Evolutionary conservation across 1,140 invertebrate species (phyloP), one percentile per base, ranked within the genome.

Genomic region (Agrypnia vestita): DNA sequence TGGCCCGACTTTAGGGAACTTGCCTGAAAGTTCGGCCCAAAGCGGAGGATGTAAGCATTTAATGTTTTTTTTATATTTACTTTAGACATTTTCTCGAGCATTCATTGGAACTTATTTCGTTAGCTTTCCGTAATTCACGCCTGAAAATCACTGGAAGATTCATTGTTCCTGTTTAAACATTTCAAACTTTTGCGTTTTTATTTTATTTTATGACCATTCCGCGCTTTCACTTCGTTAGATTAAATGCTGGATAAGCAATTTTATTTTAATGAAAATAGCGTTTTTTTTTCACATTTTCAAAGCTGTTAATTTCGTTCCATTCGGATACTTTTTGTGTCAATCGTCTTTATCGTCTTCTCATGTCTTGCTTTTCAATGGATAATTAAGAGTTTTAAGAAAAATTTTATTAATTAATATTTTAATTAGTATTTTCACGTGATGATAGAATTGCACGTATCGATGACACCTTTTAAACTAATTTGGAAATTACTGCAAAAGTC

Each of bases 11-110:
- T 51, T 51, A 12, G 11, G 11, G 8, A 15, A 35, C 25, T 35
- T 15, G 49, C 8, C 8, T 1, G 11, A 51, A 51, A 51, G 1
- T 51, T 51, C 49, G 25, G 25, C 25, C 25, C 25, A 35, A 6
- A 35, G 25, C 49, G 11, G 49, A 3, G 49, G 49, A 51, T 51
- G 49, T 51, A 51, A 51, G 49, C 49, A 9, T 51, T 51, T 13
- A 51, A 51, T 51, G 49, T 51, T 51, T 51, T 51, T 12, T 51
- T 51, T 51, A 51, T 51, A 51, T 51, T 51, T 51, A 51, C 8
- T 51, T 51, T 13, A 51, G 8, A 51, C 11, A 13, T 13, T 51
- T 51, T 51, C 49, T 51, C 11, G 49, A 3, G n/a, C n/a, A 51
- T 51, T 51, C 49, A 51, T 51, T 51, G 49, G n/a, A 51, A 51